Evolutionary conservation across 2,888 invertebrate species (phyloP).

Genomic region (Platycheirus rosarum): DNA sequence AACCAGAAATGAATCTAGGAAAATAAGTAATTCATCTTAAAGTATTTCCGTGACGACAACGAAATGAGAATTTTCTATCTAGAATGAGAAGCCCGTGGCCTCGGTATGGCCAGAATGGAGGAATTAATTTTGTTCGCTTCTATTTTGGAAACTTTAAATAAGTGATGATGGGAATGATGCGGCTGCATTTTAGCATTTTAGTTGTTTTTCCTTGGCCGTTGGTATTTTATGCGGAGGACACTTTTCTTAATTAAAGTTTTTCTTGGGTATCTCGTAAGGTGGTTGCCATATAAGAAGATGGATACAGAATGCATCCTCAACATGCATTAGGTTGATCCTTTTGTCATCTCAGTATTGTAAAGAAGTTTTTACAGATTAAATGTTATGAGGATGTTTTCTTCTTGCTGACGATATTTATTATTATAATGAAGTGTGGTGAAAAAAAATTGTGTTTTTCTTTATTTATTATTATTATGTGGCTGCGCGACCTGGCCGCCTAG

Average conservation of each 20-base stretch:
- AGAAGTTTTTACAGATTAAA: no score
- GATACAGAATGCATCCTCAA: background rate
- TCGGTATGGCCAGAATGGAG: slow-evolving; percentile 13
- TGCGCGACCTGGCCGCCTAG: no score
- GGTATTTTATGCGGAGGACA: background rate
- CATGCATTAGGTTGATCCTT: background rate
- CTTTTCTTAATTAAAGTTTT: slow-evolving; percentile 27
- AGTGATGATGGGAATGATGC: slow-evolving; percentile 30
- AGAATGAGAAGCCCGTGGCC: background rate
- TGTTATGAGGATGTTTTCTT: no score
- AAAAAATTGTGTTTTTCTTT: no score
- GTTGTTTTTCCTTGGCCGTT: slow-evolving; percentile 2
- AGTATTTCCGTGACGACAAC: slow-evolving; percentile 44
- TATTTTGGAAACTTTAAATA: slow-evolving; percentile 12
- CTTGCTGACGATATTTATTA: no score
- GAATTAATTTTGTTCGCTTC: background rate
- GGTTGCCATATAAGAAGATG: background rate
- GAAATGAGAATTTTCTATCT: slow-evolving; percentile 10
- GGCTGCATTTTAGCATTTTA: slow-evolving; percentile 23
- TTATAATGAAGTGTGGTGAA: no score
- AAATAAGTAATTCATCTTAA: slow-evolving; percentile 58
- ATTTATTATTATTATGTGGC: no score
- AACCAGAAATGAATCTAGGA: slow-evolving; percentile 46
- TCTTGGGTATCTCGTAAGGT: background rate
- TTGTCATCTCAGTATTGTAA: no score